These are phyloP conservation scores for Aphaenogaster ashmeadi DNA, from an alignment of 1,140 invertebrate species.

Conservation along the genomic window DNA sequence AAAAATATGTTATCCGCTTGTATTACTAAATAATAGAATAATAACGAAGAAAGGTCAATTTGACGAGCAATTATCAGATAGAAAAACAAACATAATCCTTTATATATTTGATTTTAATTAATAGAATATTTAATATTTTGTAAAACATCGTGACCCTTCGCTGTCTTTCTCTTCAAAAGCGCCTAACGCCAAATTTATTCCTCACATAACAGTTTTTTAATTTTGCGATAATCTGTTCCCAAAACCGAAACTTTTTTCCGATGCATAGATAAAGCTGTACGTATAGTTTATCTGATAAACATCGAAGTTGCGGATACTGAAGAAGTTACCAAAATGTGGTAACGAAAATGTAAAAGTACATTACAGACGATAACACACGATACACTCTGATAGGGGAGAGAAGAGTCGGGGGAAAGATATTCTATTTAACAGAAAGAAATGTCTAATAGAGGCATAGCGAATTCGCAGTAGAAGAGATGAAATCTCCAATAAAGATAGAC, in stretches of 20 bases:
- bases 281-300: background rate
- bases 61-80: too few relatives aligned
- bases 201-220: background rate
- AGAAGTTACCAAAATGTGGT: background rate
- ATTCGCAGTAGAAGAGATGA: background rate
- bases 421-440: conserved; percentile 6
- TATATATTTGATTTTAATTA: too few relatives aligned
- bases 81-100: too few relatives aligned
- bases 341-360: background rate
- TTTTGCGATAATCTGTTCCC: background rate
- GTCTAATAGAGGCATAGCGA: background rate
- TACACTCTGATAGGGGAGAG: conserved; percentile 2
- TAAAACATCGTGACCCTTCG: background rate
- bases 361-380: background rate
- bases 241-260: background rate
- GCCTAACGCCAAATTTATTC: conserved; percentile 8
- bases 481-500: background rate
- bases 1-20: too few relatives aligned
- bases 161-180: background rate
- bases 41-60: too few relatives aligned
- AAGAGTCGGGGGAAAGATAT: background rate
- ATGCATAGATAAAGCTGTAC: background rate
- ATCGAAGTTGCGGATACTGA: background rate
- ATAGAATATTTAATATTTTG: background rate
- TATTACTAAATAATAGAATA: too few relatives aligned